Evolutionary conservation across 1,140 invertebrate species (phyloP), one percentile per base, ranked within the genome.

Genomic region (Mizuhopecten yessoensis): DNA sequence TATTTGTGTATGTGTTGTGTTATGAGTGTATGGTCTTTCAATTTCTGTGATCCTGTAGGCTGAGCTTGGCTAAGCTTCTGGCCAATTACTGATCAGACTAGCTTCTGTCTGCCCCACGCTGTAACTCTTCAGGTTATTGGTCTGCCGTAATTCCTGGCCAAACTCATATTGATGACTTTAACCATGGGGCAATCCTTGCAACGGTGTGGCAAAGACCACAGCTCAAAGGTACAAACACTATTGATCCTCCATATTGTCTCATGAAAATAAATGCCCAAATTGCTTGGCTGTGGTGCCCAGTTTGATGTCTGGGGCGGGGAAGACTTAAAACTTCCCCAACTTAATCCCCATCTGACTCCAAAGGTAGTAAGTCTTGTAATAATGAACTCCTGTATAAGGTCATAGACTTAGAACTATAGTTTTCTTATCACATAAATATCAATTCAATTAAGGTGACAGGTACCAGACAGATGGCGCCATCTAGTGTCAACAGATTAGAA

Each of bases 201-300:
- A 75, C 57, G n/a, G 57, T 75, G 57, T 75, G 57, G 57, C 57
- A 75, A 75, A 75, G 57, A 75, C 57, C 57, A 75, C 23, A 75
- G 57, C 57, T 75, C 57, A 75, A 75, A 75, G 57, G 57, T 75
- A 75, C 45, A 57, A 57, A 57, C 57, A 29, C n/a, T 29, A 75
- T 75, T 29, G 57, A 75, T 75, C 57, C 57, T 75, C 23, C 57
- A n/a, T 75, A 75, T 75, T 75, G 57, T 75, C 57, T 75, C 57
- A 75, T 75, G 57, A 75, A 75, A 75, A 75, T 75, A 75, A 75
- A 75, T 75, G n/a, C 57, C 57, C 57, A 75, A 75, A 75, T 29
- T 75, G 57, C 57, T 75, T 75, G 57, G 57, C n/a, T 3, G n/a
- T 29, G 57, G 57, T 75, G 57, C 57, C 57, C 23, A 75, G 57